phyloP scores from a whole-genome alignment of 2,113 vertebrate species.

The Tauraco erythrolophus region DNA sequence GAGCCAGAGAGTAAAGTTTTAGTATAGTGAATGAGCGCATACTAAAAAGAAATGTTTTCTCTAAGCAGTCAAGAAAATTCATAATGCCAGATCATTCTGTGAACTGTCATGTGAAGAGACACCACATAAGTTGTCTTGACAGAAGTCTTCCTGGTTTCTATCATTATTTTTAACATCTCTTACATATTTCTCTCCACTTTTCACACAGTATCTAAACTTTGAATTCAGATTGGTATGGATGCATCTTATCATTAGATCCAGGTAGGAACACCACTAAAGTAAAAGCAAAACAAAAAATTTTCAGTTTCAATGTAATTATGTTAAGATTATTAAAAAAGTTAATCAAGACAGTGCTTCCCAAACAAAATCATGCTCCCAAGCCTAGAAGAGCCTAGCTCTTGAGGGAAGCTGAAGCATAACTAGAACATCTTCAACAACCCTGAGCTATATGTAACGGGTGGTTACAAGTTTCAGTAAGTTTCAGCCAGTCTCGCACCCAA shows the following conservation, averaged over 20 bases:
- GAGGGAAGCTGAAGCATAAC: background rate
- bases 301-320: background rate
- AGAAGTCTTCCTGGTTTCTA: background rate
- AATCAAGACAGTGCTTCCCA: background rate
- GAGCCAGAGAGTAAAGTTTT: background rate
- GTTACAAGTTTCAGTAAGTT: background rate
- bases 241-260: background rate
- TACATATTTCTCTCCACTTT: background rate
- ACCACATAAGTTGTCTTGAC: background rate
- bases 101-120: background rate
- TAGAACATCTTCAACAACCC: background rate
- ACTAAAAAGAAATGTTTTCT: background rate
- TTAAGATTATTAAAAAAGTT: background rate
- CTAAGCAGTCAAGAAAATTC: background rate
- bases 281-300: background rate
- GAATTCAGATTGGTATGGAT: background rate
- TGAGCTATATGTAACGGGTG: background rate
- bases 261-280: background rate
- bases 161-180: background rate
- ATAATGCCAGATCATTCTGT: background rate
- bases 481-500: background rate
- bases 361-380: background rate
- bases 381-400: background rate
- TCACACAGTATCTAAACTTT: background rate
- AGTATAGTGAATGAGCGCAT: background rate